These are phyloP conservation scores for Heliconius ismenius DNA, from an alignment of 2,888 invertebrate genomes.

Conservation along the genomic window DNA sequence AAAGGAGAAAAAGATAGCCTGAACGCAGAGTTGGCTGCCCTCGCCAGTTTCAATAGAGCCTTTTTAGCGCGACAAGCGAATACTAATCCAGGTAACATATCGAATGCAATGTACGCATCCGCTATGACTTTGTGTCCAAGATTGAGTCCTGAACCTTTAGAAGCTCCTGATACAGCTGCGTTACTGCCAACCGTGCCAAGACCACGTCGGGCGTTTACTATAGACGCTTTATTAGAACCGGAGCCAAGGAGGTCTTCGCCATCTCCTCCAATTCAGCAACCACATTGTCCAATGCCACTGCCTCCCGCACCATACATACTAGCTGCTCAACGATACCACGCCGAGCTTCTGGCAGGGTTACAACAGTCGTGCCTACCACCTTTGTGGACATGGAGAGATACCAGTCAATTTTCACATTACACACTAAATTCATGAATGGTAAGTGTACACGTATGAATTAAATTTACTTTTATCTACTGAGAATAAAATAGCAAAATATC, in stretches of 20 bases:
- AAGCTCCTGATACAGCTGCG: constrained; percentile 67
- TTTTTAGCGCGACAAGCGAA: constrained; percentile 82
- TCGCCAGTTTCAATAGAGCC: constrained; percentile 87
- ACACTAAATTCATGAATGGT: constrained; percentile 81
- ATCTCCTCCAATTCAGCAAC: constrained; percentile 75
- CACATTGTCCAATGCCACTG: constrained; percentile 70
- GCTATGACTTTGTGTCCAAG: constrained; percentile 82
- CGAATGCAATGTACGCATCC: constrained; percentile 65
- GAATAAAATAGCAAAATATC: not conserved
- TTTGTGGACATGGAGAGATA: constrained; percentile 77
- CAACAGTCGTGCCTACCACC: constrained; percentile 77
- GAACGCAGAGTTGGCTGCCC: constrained; percentile 87
- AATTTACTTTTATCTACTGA: not conserved
- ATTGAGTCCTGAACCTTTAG: constrained; percentile 71
- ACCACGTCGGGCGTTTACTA: constrained; percentile 88
- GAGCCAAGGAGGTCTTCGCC: constrained; percentile 78
- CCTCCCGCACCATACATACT: constrained; percentile 70
- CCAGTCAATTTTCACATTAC: constrained; percentile 77
- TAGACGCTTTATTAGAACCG: constrained; percentile 92
- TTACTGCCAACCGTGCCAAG: constrained; percentile 68
- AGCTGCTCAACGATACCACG: constrained; percentile 76
- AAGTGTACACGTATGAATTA: constrained; percentile 47
- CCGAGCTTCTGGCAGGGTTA: constrained; percentile 73
- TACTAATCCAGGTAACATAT: constrained; percentile 65
- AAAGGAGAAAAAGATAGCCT: constrained; percentile 84